phyloP scores from a whole-genome alignment of 2,797 vertebrate species.

The Macropus fuliginosus region DNA sequence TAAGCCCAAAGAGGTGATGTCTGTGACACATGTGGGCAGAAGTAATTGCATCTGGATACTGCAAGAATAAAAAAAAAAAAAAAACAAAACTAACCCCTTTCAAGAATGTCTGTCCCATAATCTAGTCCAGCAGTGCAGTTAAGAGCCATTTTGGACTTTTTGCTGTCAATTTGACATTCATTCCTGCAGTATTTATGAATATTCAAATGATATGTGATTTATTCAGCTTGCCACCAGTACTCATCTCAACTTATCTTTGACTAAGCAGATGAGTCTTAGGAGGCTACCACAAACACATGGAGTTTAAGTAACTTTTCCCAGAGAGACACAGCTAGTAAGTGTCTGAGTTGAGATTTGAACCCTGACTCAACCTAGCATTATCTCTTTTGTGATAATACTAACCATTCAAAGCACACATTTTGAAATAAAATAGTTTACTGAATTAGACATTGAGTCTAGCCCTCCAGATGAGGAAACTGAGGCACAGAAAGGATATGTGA shows the following conservation, averaged over 20 bases:
- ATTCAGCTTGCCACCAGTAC: not conserved
- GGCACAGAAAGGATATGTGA: not conserved
- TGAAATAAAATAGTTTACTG: not conserved
- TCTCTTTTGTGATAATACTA: not conserved
- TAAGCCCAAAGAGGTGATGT: not conserved
- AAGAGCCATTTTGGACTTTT: constrained; percentile 8
- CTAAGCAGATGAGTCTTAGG: not conserved
- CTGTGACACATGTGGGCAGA: not conserved
- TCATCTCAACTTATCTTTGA: not conserved
- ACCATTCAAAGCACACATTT: not conserved
- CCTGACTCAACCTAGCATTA: not conserved
- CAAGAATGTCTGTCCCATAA: not conserved
- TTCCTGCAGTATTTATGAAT: not conserved
- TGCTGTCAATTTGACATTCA: not conserved
- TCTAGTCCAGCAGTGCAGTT: not conserved
- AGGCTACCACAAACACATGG: not conserved
- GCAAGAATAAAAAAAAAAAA: not conserved
- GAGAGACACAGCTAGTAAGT: not conserved
- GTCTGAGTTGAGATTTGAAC: not conserved
- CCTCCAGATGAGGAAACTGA: not conserved
- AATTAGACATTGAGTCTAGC: not conserved
- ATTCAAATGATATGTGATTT: not conserved
- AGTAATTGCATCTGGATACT: not conserved
- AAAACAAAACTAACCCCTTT: not conserved
- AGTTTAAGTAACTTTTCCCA: not conserved